Evolutionary conservation across 2,888 invertebrate genomes (phyloP).

Genomic region (Brassicogethes aeneus): DNA sequence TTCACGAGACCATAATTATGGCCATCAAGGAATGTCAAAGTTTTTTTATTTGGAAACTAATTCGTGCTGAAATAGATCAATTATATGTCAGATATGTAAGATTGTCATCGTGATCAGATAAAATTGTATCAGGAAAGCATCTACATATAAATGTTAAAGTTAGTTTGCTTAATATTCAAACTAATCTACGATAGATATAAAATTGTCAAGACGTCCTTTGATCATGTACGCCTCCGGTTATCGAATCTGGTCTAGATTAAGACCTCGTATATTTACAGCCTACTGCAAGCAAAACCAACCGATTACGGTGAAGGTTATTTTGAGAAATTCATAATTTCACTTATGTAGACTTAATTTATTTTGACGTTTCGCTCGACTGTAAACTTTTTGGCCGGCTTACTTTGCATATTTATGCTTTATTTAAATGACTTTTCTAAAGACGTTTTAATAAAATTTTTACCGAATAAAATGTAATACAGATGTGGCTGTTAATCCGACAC

Average conservation of each 20-base stretch:
- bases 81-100: too few relatives aligned
- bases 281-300: neutral
- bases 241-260: neutral
- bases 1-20: too few relatives aligned
- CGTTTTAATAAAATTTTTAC: too few relatives aligned
- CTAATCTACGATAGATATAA: neutral
- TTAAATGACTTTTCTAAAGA: neutral
- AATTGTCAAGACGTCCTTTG: neutral
- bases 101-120: too few relatives aligned
- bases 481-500: too few relatives aligned
- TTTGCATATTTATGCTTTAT: neutral
- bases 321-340: constrained; percentile 9
- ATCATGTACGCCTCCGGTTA: neutral
- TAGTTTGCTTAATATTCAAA: too few relatives aligned
- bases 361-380: constrained; percentile 8
- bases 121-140: too few relatives aligned
- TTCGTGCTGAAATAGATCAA: too few relatives aligned
- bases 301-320: constrained; percentile 11
- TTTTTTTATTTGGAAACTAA: too few relatives aligned
- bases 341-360: constrained; percentile 13
- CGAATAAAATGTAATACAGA: too few relatives aligned
- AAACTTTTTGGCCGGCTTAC: neutral
- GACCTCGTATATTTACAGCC: neutral
- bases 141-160: too few relatives aligned
- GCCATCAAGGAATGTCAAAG: too few relatives aligned